Evolutionary conservation across 2,113 vertebrate genomes (phyloP), one percentile per base, ranked within the genome.

Genomic region (Mungos mungo): DNA sequence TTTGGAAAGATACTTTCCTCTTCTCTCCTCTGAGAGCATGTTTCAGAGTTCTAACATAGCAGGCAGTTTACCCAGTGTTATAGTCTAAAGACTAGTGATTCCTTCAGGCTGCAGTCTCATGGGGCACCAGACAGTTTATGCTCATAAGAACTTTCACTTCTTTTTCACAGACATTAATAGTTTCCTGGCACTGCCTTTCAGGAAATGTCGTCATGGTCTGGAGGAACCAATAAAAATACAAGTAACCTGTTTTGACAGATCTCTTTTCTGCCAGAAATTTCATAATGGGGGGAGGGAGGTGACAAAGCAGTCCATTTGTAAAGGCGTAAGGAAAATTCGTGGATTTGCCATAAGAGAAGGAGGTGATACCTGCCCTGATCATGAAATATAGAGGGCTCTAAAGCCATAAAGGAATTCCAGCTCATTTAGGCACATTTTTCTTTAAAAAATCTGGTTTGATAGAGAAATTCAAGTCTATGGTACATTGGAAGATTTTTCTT

Each of bases 201-300:
- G 98, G 98, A 99, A 99, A 99, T 99, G 98, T 98, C 96, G 29
- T 99, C 98, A 99, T 98, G 96, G 98, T 98, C 98, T 99, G 93
- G 97, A 98, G 98, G 98, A 99, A 99, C 98, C 98, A 98, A 98
- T 99, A 99, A 99, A 99, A 99, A 98, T 97, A 98, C 98, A 98
- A 98, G 97, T 98, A 98, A 98, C 98, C 97, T 98, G 97, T 98
- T 99, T 98, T 98, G 98, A 98, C 98, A 98, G 97, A 96, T 97
- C 95, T 91, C 90, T 98, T 97, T 98, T 97, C 95, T 68, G 94
- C 98, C 97, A 98, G 96, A 97, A 97, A 98, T 96, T 98, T 98
- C 97, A 68, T 84, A 97, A 95, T 97, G 95, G 74, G 83, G 85
- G 85, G 85, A 18, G 82, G 18, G 77, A 27, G 50, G 0, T 93